Evolutionary conservation across 2,888 invertebrate genomes (phyloP), one percentile per base, ranked within the genome.

Genomic region (Lasioglossum zephyrum): DNA sequence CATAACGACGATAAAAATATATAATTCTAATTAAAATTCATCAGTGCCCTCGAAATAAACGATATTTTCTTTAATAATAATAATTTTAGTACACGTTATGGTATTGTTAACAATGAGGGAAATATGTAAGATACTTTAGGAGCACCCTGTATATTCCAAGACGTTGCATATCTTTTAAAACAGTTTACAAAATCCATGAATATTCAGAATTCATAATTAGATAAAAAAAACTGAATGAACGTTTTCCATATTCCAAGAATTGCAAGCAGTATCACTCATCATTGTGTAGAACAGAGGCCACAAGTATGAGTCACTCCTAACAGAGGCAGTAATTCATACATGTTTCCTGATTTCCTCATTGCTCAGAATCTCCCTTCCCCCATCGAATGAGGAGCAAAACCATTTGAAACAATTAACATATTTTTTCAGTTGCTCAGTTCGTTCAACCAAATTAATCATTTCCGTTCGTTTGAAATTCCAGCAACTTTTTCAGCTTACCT

Each of bases 401-500:
- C 31, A 79, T 41, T 84, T 69, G 1, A 31, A 81, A 41, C n/a
- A 6, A 57, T 79, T 41, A 77, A 49, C 57, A 39, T 69, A 69
- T 26, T 47, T 31, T 57, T 26, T 49, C n/a, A 69, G 53, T 60
- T 13, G n/a, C 13, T 36, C 1, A 74, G 36, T 79, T 47, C 53
- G 44, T 69, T 47, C 16, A 47, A 73, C 16, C 36, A 69, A 44
- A 47, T 47, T 36, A 57, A 73, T 41, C n/a, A 73, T 79, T 66
- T 66, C 47, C 44, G 36, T 57, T 57, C 22, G 26, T 16, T 53
- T n/a, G 31, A n/a, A 49, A 73, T 73, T 44, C 31, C 49, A 13
- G 44, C 63, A 26, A 26, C 49, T n/a, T 53, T 2, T 18, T 73
- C 13, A 22, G 70, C 87, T 96, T 95, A 99, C 99, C 98, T 98